Evolutionary conservation across 1,140 invertebrate genomes (phyloP).

Genomic region (Pseudomyrmex gracilis): DNA sequence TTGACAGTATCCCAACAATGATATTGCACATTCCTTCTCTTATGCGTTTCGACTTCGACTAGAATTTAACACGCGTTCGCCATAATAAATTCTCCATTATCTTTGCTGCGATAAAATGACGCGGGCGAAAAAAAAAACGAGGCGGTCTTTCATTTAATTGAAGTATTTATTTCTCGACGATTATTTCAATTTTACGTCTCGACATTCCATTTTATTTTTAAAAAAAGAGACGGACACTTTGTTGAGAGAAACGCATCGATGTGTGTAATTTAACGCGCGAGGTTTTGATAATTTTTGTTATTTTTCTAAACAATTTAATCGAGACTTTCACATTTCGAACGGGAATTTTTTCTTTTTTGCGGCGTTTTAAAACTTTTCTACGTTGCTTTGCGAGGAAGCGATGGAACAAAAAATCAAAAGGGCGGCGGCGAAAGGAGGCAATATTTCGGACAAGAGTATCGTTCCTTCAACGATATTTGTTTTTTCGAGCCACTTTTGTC

Average conservation of each 20-base stretch:
- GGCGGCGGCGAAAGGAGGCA: too few relatives aligned
- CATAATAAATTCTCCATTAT: conserved; percentile 28
- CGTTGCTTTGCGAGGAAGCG: not conserved
- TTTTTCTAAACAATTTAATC: not conserved
- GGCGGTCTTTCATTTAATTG: not conserved
- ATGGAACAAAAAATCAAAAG: not conserved
- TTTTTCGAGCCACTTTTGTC: conserved; percentile 22
- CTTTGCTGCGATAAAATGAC: not conserved
- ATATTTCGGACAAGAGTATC: conserved; percentile 10
- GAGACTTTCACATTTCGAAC: not conserved
- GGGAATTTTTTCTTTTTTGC: not conserved
- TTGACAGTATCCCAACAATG: conserved; percentile 31
- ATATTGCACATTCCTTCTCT: conserved; percentile 12
- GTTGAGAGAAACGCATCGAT: too few relatives aligned
- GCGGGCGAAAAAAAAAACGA: not conserved
- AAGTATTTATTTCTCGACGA: not conserved
- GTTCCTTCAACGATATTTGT: conserved; percentile 44
- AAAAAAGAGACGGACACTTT: too few relatives aligned
- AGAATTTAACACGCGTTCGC: conserved; percentile 4
- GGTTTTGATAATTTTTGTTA: conserved; percentile 3
- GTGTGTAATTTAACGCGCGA: not conserved
- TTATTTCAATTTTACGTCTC: not conserved
- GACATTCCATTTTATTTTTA: too few relatives aligned
- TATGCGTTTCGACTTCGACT: not conserved
- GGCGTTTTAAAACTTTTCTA: not conserved